These are phyloP conservation scores for Chloroceryle inda DNA, from an alignment of 2,797 vertebrate genomes.

Conservation along the genomic window DNA sequence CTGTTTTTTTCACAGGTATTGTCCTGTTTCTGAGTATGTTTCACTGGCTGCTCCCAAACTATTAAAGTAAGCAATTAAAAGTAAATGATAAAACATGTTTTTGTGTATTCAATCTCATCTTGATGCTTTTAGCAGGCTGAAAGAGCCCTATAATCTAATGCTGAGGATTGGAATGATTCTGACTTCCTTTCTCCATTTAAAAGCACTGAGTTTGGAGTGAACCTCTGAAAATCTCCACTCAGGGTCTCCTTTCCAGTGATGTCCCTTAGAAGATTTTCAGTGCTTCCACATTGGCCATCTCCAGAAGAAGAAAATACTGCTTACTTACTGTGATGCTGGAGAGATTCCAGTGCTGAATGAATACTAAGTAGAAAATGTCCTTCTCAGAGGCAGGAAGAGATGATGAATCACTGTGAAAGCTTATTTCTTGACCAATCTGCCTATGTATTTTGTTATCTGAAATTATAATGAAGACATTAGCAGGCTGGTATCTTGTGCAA, in stretches of 20 bases:
- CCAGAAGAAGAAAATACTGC: neutral
- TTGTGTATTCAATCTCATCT: slow-evolving; percentile 47
- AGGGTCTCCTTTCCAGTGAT: neutral
- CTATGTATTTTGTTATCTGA: slow-evolving; percentile 6
- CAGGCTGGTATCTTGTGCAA: neutral
- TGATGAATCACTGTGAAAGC: slow-evolving; percentile 1
- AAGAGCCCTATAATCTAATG: slow-evolving; percentile 8
- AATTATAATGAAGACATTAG: neutral
- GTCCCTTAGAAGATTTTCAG: slow-evolving; percentile 38
- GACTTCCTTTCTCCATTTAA: neutral
- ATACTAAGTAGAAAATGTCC: slow-evolving; percentile 38
- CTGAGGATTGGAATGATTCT: neutral
- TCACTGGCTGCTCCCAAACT: neutral
- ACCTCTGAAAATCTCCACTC: slow-evolving; percentile 9
- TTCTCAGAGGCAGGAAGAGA: slow-evolving; percentile 24
- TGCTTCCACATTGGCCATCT: slow-evolving; percentile 53
- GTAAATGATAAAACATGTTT: slow-evolving; percentile 15
- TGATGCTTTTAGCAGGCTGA: slow-evolving; percentile 28
- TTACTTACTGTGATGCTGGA: neutral
- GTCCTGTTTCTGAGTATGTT: neutral
- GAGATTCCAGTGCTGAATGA: neutral
- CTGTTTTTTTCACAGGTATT: neutral
- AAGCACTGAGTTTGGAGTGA: neutral
- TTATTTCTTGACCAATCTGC: neutral
- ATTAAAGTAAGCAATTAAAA: slow-evolving; percentile 7